Conservation (phyloP, 2,888 invertebrate genomes). For the Nomada ruficornis region DNA sequence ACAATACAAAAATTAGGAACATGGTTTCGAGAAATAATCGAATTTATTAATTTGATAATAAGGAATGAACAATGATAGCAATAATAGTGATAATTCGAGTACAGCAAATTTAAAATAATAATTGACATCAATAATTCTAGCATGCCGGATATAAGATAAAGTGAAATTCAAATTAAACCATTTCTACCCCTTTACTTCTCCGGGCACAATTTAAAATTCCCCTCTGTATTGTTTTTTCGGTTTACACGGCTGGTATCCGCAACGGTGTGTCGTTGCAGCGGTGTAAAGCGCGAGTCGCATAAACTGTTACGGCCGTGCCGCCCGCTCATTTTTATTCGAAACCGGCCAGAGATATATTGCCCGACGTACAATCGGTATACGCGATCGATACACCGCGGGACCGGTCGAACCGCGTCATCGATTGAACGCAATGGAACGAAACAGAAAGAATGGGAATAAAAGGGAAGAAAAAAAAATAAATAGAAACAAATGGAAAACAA, state of each 20-base stretch:
- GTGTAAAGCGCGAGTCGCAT: conserved; percentile 38
- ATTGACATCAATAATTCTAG: no score
- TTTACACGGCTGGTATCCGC: conserved; percentile 11
- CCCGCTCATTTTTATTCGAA: conserved; percentile 33
- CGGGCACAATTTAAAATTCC: conserved; percentile 36
- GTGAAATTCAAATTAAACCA: no score
- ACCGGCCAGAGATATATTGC: conserved; percentile 16
- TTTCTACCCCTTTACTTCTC: no score
- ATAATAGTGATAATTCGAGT: background rate
- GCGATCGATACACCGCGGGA: conserved; percentile 35
- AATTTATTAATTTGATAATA: no score
- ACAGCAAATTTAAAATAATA: no score
- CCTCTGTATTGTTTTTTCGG: conserved; percentile 46
- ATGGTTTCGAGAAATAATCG: no score
- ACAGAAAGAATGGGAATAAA: background rate
- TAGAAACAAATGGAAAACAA: conserved; percentile 12
- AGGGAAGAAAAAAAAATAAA: background rate
- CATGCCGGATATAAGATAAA: no score
- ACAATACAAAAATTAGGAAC: no score
- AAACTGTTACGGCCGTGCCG: conserved; percentile 30
- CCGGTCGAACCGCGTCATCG: conserved; percentile 63
- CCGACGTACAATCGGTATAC: conserved; percentile 28
- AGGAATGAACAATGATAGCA: background rate
- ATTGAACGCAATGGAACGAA: background rate
- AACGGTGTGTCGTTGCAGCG: conserved; percentile 1